phyloP scores from a whole-genome alignment of 1,140 invertebrate genomes.

The Micrasema longulum region DNA sequence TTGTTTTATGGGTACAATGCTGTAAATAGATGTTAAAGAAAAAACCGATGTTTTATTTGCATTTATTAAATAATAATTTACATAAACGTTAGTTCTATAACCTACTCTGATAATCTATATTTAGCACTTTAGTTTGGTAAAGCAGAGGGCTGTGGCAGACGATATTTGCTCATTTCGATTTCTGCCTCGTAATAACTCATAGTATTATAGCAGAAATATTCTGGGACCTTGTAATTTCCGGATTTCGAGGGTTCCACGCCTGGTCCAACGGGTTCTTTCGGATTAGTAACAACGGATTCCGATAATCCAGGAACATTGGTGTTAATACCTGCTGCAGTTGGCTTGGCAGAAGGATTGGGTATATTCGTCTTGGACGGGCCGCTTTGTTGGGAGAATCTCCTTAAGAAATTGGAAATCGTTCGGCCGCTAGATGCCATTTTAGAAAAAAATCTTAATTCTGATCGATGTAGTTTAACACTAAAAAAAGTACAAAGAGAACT shows the following conservation, averaged over 20 bases:
- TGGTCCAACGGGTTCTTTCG: slow-evolving; percentile 74
- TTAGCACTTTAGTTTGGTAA: slow-evolving; percentile 55
- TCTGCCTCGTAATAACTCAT: slow-evolving; percentile 86
- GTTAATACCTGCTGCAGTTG: slow-evolving; percentile 40
- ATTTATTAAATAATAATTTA: slow-evolving; percentile 22
- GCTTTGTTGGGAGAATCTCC: slow-evolving; percentile 42
- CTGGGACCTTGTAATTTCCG: slow-evolving; percentile 85
- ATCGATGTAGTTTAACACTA: no score
- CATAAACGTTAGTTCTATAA: background rate
- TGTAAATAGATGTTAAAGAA: slow-evolving; percentile 16
- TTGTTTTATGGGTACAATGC: slow-evolving; percentile 14
- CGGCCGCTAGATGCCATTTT: slow-evolving; percentile 35
- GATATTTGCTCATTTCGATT: slow-evolving; percentile 83
- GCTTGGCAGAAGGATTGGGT: background rate
- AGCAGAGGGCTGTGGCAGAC: slow-evolving; percentile 79
- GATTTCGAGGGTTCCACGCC: slow-evolving; percentile 75
- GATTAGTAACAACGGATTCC: slow-evolving; percentile 70
- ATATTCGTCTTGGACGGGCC: slow-evolving; percentile 9
- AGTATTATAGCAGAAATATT: slow-evolving; percentile 86
- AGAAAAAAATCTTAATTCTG: no score
- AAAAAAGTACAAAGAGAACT: no score
- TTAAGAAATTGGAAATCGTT: slow-evolving; percentile 21
- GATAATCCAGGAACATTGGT: slow-evolving; percentile 74
- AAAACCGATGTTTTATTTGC: slow-evolving; percentile 35
- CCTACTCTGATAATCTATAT: background rate